These are phyloP conservation scores for Parnassius smintheus DNA, from an alignment of 2,888 invertebrate genomes.

Conservation along the genomic window DNA sequence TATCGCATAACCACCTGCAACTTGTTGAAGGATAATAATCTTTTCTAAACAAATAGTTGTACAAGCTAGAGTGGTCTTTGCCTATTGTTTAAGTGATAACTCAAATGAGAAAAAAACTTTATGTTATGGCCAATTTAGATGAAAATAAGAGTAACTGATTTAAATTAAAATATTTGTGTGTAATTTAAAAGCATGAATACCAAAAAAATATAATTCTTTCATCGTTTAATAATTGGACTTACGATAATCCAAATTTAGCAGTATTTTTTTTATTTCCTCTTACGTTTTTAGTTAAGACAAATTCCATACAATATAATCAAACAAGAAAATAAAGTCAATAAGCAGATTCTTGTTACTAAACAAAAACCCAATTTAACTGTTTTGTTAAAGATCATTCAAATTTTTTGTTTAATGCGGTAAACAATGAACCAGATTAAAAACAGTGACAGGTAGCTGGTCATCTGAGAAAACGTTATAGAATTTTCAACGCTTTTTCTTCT, in stretches of 20 bases:
- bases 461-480: conserved; percentile 70
- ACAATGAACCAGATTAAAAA: conserved; percentile 54
- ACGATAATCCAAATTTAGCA: no score
- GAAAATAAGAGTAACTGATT: background rate
- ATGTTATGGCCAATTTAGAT: background rate
- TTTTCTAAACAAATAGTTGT: conserved; percentile 73
- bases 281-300: no score
- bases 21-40: conserved; percentile 76
- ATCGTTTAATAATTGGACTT: no score
- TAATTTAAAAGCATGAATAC: no score
- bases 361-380: conserved; percentile 65
- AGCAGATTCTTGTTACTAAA: conserved; percentile 53
- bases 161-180: no score
- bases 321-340: conserved; percentile 41
- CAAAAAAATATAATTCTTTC: no score
- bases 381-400: conserved; percentile 64
- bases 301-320: conserved; percentile 29
- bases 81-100: conserved; percentile 39
- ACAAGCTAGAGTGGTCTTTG: conserved; percentile 48
- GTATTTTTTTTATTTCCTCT: no score
- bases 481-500: conserved; percentile 72
- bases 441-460: conserved; percentile 44
- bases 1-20: conserved; percentile 78
- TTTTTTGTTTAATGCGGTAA: conserved; percentile 52
- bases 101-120: conserved; percentile 11